These are phyloP conservation scores for Reticulitermes lucifugus DNA, from an alignment of 2,888 invertebrate genomes.

Conservation along the genomic window DNA sequence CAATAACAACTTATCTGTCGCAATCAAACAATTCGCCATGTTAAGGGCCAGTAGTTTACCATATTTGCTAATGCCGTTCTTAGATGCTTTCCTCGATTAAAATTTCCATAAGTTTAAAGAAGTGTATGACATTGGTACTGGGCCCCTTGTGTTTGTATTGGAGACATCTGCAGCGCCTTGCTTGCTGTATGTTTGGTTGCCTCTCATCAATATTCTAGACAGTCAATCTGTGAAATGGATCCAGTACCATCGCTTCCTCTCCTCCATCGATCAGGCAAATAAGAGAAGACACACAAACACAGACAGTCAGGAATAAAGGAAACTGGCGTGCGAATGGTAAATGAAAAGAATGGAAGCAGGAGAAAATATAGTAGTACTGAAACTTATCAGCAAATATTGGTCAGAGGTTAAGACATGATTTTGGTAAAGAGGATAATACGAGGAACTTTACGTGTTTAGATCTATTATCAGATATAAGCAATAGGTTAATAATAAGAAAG, in stretches of 20 bases:
- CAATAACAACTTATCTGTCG: no score
- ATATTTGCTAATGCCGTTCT: no score
- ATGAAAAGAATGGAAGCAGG: slow-evolving; percentile 9
- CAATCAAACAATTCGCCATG: no score
- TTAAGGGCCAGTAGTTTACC: no score
- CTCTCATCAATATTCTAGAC: slow-evolving; percentile 47
- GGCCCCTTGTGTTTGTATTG: slow-evolving; percentile 25
- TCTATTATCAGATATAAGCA: no score
- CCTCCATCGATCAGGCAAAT: slow-evolving; percentile 41
- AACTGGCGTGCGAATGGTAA: neutral
- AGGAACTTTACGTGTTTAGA: neutral
- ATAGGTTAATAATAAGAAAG: no score
- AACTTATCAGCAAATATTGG: neutral
- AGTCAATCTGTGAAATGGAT: slow-evolving; percentile 48
- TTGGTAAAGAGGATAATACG: neutral
- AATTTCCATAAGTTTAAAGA: no score
- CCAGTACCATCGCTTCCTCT: slow-evolving; percentile 21
- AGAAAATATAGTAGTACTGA: neutral
- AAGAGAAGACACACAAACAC: slow-evolving; percentile 24
- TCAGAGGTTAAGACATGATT: slow-evolving; percentile 21
- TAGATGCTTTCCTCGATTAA: no score
- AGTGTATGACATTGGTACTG: no score
- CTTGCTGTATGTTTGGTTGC: slow-evolving; percentile 29
- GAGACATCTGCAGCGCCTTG: slow-evolving; percentile 24
- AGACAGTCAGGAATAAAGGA: slow-evolving; percentile 14